Evolutionary conservation across 2,113 vertebrate species (phyloP), one percentile per base, ranked within the genome.

Genomic region (Channa maculata): DNA sequence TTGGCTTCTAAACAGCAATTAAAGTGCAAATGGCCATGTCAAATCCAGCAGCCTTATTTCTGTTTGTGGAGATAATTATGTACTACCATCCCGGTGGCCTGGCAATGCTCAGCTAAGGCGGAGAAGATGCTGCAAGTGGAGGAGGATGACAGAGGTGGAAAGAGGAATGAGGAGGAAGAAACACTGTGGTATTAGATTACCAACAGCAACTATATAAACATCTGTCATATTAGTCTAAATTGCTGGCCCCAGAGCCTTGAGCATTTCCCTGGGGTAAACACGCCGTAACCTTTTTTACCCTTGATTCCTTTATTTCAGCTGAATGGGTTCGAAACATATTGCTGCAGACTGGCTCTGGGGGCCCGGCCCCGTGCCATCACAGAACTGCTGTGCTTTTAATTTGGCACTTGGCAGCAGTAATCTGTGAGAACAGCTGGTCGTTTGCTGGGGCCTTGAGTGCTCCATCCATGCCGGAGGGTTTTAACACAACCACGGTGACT

Each of bases 1-100:
- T 57, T 68, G 84, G 80, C 64, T 65, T 62, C 68, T 60, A 82
- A 71, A 84, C 71, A 52, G 69, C 85, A 81, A 83, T 90, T 79
- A 71, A 54, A 70, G 77, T 24, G 62, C 65, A 78, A 87, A 84
- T 66, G 69, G 66, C 55, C 63, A 14, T 59, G 76, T 82, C 71
- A 24, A 24, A 24, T 24, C 24, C 24, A 24, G 24, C 24, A 24
- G 24, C 24, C 24, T 24, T 24, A 24, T 24, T 24, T 24, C 24
- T 24, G 24, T 24, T 24, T 24, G 24, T 1, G 24, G 24, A 24
- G 24, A 24, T 24, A 24, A 24, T 24, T 24, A 24, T 24, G 24
- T 24, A 24, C 24, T 24, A 24, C 24, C 24, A 24, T 24, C 24
- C 24, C 24, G 24, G 24, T 24, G 24, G 24, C 24, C 24, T 1